phyloP scores from a whole-genome alignment of 2,113 vertebrate species.

The Plectropomus leopardus region DNA sequence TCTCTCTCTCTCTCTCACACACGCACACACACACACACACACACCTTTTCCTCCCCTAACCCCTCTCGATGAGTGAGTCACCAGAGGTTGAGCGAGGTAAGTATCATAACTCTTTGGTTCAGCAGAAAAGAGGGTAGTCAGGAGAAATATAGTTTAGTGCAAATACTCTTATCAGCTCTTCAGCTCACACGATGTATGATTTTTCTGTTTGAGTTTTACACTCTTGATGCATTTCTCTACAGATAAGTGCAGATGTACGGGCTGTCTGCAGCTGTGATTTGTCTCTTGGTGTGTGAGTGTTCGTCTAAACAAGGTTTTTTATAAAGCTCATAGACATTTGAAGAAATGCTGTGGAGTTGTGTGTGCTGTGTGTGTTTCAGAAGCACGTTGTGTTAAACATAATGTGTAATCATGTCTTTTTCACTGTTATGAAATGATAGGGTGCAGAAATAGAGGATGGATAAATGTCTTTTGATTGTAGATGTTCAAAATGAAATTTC shows the following conservation, averaged over 20 bases:
- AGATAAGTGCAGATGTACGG: not conserved
- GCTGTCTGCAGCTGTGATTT: not conserved
- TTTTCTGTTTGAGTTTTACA: not conserved
- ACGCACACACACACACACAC: not conserved
- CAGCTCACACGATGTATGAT: not conserved
- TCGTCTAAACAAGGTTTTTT: not conserved
- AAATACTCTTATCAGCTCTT: slow-evolving; percentile 15
- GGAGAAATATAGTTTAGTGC: not conserved
- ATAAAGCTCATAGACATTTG: not conserved
- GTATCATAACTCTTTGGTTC: slow-evolving; percentile 16
- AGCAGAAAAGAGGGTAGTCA: not conserved
- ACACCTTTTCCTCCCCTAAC: not conserved
- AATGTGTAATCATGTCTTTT: not conserved
- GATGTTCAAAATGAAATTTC: too few relatives aligned
- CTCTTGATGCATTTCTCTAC: slow-evolving; percentile 1
- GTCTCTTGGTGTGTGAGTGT: not conserved
- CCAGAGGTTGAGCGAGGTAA: slow-evolving; percentile 38
- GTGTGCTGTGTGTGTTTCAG: not conserved
- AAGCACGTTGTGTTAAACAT: too few relatives aligned
- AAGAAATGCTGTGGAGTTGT: not conserved
- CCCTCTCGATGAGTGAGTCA: slow-evolving; percentile 4
- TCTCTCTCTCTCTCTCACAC: not conserved
- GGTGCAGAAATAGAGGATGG: not conserved
- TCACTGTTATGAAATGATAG: not conserved
- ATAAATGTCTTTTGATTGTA: not conserved